Base-by-base conservation (phyloP, 2,797 vertebrate genomes). In the Ctenopoma multispine region DNA sequence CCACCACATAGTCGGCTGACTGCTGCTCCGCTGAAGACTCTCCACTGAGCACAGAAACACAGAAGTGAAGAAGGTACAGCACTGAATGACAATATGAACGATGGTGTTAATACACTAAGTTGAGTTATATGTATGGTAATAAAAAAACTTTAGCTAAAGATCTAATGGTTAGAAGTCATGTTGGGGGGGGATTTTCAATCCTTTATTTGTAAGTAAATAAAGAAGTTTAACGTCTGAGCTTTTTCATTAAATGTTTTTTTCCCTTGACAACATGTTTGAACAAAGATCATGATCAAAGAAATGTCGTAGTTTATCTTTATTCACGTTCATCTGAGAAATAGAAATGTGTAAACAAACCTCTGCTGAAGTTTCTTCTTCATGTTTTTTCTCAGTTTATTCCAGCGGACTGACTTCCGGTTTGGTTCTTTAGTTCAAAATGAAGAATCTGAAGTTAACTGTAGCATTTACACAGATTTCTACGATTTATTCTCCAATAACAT, bases 1-100 rank as follows among this genome's bases (percentile, higher is more conserved):
- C 94, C 8, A 95, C 90, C 11, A 82, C 82, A 15, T 95, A 95
- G 63, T 84, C 89, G 8, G 57, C 68, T 8, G 87, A 2, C 18
- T 48, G 71, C 5, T 65, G 69, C 0, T 3, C 78, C 2, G 61
- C 11, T 0, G 29, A 15, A 7, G 17, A 12, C 48, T 55, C 68
- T 0, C 18, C 68, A 24, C 90, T 91, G 81, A 69, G 6, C 15
- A 84, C 62, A 74, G 11, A 63, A 11, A 53, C 34, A 67, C 6
- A 3, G 2, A n/a, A 1, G 13, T 20, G 0, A 68, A 20, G 44
- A 7, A n/a, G 24, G 2, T 24, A n/a, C 40, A 41, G 41, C 41
- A 46, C n/a, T 41, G 2, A 41, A 14, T 11, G 12, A 41, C 38
- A 14, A 41, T 38, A 12, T 11, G 1, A 38, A n/a, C n/a, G n/a